Percentiles rank a stretch among this genome's conserved stretches.
Evolutionary conservation across 92 coral and sea anemone species (phyloP).

Genomic region (Phenganax stokvisi): DNA sequence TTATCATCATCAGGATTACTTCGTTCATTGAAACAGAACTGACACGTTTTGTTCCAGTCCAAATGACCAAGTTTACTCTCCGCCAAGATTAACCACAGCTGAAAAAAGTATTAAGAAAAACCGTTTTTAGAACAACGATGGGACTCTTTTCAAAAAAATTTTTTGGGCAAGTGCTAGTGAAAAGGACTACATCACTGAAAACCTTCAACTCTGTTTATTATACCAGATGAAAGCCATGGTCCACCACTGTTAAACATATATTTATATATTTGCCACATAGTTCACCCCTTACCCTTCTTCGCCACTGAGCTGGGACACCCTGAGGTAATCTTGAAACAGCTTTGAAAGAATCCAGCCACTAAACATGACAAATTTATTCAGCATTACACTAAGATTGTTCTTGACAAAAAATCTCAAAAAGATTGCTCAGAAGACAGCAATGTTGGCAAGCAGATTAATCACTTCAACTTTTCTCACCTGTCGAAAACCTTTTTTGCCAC

Average conservation of each 20-base stretch:
- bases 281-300: conserved; percentile 66
- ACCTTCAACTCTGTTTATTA: no score
- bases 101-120: neutral
- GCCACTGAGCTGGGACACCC: conserved; percentile 84
- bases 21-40: conserved; percentile 87
- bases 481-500: conserved; percentile 84
- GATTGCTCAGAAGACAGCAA: neutral
- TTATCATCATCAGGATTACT: conserved; percentile 99
- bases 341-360: conserved; percentile 99
- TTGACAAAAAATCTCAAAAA: no score
- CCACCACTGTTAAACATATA: neutral
- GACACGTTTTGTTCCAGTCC: conserved; percentile 89
- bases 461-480: conserved; percentile 50
- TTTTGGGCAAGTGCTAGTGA: no score
- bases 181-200: no score
- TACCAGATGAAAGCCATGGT: neutral
- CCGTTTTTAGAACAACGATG: neutral
- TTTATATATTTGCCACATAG: neutral
- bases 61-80: conserved; percentile 82
- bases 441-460: neutral
- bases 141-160: no score
- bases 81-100: conserved; percentile 95
- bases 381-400: no score
- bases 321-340: conserved; percentile 88
- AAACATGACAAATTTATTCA: neutral